Evolutionary conservation across 1,140 invertebrate species (phyloP).

Genomic region (Trichonephila clavata): DNA sequence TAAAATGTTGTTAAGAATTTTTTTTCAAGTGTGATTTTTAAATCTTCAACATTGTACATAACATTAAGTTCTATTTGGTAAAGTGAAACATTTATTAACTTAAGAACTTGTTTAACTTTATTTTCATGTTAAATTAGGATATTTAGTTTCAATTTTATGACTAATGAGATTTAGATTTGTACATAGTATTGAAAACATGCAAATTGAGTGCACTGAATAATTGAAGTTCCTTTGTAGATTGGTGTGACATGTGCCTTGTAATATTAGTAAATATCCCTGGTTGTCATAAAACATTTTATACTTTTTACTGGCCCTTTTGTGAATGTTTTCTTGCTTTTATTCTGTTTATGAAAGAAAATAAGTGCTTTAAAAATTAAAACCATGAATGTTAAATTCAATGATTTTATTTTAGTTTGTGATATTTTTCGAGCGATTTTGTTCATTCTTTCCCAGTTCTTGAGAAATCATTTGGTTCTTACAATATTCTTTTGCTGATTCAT

Average conservation of each 20-base stretch:
- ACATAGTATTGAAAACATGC: constrained; percentile 8
- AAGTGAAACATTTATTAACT: background rate
- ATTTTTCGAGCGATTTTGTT: background rate
- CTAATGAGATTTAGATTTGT: background rate
- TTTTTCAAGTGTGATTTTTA: background rate
- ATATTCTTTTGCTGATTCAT: too few species aligned
- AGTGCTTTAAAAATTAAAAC: too few species aligned
- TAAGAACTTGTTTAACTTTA: too few species aligned
- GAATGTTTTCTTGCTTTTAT: too few species aligned
- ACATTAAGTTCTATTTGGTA: background rate
- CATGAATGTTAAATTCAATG: too few species aligned
- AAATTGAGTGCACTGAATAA: constrained; percentile 3
- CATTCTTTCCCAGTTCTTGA: too few species aligned
- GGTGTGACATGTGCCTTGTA: constrained; percentile 69
- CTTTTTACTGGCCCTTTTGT: background rate
- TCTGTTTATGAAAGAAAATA: too few species aligned
- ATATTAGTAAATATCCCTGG: constrained; percentile 70
- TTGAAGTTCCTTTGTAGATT: constrained; percentile 64
- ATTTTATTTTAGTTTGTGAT: background rate
- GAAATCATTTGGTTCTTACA: too few species aligned
- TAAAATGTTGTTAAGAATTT: background rate
- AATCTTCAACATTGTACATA: background rate
- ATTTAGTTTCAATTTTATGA: too few species aligned
- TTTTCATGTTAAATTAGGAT: too few species aligned
- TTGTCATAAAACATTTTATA: background rate